Base-by-base conservation (phyloP, 2,888 invertebrate species). In the Drosophila picticornis region DNA sequence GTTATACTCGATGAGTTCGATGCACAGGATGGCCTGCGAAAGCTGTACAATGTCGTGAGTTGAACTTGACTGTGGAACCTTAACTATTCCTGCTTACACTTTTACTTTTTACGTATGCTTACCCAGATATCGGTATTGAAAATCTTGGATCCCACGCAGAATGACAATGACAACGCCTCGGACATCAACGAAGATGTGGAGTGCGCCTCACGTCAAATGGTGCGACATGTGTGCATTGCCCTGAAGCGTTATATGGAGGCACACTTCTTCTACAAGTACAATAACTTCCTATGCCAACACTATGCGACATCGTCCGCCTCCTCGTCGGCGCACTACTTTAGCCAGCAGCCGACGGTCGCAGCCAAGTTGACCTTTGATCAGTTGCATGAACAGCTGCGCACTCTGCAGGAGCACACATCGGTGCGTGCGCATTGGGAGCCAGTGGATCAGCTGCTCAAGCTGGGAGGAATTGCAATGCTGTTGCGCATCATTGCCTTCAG, bases 1-100 rank as follows among this genome's bases (percentile, higher is more conserved):
- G 96, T 98, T 1, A 98, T 99, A 89, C 94, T 99, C 11, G 98
- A 98, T 84, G 96, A 98, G 92, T 99, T 99, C 91, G 99, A 99
- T 93, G 95, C 95, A 43, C 95, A 95, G 94, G 99, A 99, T 93
- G 99, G 99, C 0, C 94, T 99, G 6, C 94, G 99, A 19, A 97
- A 98, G 92, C 94, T 99, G 2, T 97, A 98, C 93, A 99, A 99
- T 94, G 97, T 99, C 64, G 93, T 93, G 84, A 80, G 92, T 79
- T 29, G 0, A 51, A 22, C 38, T n/a, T 27, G 36, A 32, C 6
- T 2, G 1, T 4, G 4, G 13, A 19, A 19, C 11, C 4, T 11
- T 11, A 5, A 13, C 22, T 38, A 27, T 13, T 10, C 11, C 7
- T 40, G 11, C 38, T n/a, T 16, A 25, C 9, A 43, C 3, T 32